Base-by-base conservation (phyloP, 2,113 vertebrate species). In the Vireo altiloquus region DNA sequence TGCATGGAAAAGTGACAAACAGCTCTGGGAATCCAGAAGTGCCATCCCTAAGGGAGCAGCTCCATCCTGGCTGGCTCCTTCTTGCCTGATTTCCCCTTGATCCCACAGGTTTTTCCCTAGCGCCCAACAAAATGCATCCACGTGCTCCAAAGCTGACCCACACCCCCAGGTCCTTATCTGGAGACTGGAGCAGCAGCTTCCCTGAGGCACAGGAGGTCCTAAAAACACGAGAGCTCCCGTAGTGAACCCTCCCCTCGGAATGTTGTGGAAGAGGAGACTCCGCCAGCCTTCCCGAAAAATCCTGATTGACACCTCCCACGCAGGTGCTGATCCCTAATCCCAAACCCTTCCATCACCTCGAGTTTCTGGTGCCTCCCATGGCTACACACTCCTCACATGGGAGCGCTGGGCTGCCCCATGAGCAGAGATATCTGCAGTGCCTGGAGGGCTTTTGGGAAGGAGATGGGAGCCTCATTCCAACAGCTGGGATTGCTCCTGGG, bases 401-500 rank as follows among this genome's bases (percentile, higher is more conserved):
- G 4, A 69, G n/a, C 3, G 0, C 0, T 0, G 2, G 75, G 28
- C 37, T 88, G 66, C 59, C 25, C n/a, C 69, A 40, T 1, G 24
- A 88, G 66, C 54, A 83, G 82, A 86, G 53, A 69, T 23, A 46
- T 35, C 31, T 63, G 76, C 9, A 33, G 28, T 59, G 52, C 60
- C 70, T 83, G 54, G 11, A 72, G 49, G 74, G 47, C 40, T 78
- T 56, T 89, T 50, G 70, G 44, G 64, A 72, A 57, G 54, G 64
- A 52, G 35, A 39, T 6, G 10, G 24, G n/a, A 8, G 2, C 10
- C 65, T 78, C 60, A 37, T 28, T 79, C 64, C 72, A 68, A 77
- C 4, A 24, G 24, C 4, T 86, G 76, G 71, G 84, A 52, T 70
- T 64, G 42, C 19, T 94, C 19, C 75, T 39, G 42, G 49, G 54